Conservation (phyloP, 2,888 invertebrate genomes). For the Tenthredo notha region DNA sequence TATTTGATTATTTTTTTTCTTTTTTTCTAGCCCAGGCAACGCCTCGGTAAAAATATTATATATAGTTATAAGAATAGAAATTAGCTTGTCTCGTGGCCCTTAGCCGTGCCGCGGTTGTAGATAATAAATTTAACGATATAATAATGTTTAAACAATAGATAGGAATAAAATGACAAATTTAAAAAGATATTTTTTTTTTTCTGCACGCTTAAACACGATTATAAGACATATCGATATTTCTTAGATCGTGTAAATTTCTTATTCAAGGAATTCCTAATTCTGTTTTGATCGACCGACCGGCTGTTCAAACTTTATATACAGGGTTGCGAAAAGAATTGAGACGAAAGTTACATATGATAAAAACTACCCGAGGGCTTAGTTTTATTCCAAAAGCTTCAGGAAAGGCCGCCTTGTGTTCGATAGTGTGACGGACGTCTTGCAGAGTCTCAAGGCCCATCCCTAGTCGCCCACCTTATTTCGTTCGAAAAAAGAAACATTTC, state of each 20-base stretch:
- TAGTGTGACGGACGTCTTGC: no score
- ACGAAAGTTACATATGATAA: no score
- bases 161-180: slow-evolving; percentile 7
- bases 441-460: no score
- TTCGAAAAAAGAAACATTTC: no score
- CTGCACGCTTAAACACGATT: not conserved
- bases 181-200: not conserved
- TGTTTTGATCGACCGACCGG: not conserved
- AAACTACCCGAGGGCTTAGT: no score
- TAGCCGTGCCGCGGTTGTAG: slow-evolving; percentile 8
- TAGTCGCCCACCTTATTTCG: no score
- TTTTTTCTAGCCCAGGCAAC: not conserved
- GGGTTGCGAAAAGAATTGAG: not conserved
- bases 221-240: not conserved
- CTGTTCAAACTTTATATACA: not conserved
- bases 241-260: not conserved
- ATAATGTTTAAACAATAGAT: not conserved
- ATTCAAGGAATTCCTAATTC: not conserved
- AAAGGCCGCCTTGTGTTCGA: no score
- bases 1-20: no score
- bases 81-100: slow-evolving; percentile 19
- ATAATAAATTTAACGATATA: slow-evolving; percentile 18
- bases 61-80: not conserved
- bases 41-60: slow-evolving; percentile 18
- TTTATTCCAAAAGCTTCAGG: no score